Base-by-base conservation (phyloP, 2,888 invertebrate genomes). In the Mythimna pallens region DNA sequence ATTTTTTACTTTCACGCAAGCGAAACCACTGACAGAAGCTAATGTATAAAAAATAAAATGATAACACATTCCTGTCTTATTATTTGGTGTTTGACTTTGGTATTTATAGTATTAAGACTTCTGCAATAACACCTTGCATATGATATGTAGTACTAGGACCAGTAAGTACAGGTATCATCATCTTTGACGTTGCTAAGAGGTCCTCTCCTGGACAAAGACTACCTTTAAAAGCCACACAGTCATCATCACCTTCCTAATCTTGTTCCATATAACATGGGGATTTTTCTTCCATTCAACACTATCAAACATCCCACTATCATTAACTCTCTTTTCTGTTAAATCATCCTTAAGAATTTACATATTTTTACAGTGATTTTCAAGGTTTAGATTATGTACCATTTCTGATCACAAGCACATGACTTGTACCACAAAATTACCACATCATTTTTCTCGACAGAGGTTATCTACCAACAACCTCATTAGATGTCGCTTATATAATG, bases 401-500 rank as follows among this genome's bases (percentile, higher is more conserved):
- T 77, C 0, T 1, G 4, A 10, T 25, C 20, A 59, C 25, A 50
- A 75, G 61, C 52, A 22, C 40, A 73, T 76, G 63, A 55, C 73
- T 85, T 85, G 63, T 61, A 78, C 80, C 84, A 78, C 72, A 78
- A 58, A 20, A 76, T 78, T 78, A 30, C 76, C 61, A 74, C 76
- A 86, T 58, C 47, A 30, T 87, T 82, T 85, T 82, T 78, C 83
- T 82, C 80, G 22, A 30, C 78, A 22, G 58, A 70, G 76, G 54
- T 84, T 65, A 83, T 87, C 86, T 80, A 78, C 85, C 62, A 72
- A 67, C 62, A 72, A 65, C 30, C 70, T 82, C 85, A 82, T 85
- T 85, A 85, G 72, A 10, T 76, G 52, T 69, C 34, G 72, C 64
- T 85, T 87, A 87, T 61, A 57, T 82, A 86, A 85, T 64, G 55